Evolutionary conservation across 2,113 vertebrate genomes (phyloP), one percentile per base, ranked within the genome.

Genomic region (Cyanoliseus patagonus): DNA sequence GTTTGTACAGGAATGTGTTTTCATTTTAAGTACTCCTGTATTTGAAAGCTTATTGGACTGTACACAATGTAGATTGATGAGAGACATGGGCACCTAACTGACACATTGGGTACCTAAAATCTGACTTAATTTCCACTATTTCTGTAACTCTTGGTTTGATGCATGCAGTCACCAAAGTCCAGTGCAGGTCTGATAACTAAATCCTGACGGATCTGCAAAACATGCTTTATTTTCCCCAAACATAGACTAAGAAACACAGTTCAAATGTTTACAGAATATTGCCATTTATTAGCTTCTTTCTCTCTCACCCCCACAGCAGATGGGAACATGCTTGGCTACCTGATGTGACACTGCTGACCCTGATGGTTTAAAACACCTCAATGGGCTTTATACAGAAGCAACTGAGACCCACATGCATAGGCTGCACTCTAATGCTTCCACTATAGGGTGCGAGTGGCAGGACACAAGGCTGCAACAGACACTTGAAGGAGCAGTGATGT

Each of bases 381-480:
- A 4, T 73, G 75, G 69, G 22, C 33, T 77, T 84, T 47, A 47
- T 18, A 47, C 7, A 55, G 55, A 55, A 86, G 53, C 47, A 73
- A 12, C 23, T 6, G 13, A 80, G 46, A 39, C 30, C 22, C 33
- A 3, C 0, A 1, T 7, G 22, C 20, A 6, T 25, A 25, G 17
- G 37, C 22, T 61, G n/a, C 47, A 9, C 24, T 62, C 41, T 55
- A 24, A 25, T 2, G 2, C 30, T 67, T 61, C 57, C 25, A 9
- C 42, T 31, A 16, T 5, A 24, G 35, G 11, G 35, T 18, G 1
- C 23, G 37, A 22, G 52, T 30, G 28, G 37, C 59, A 61, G 52
- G 27, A 64, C 52, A 64, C 39, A 35, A 37, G 53, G 64, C 49
- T 64, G 17, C 59, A 68, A 42, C 7, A 73, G 61, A 41, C 13